A percentile compares a stretch with the other conserved stretches of the same genome.
Conservation (phyloP, 2,888 invertebrate species). For the Thysanoteuthis rhombus region DNA sequence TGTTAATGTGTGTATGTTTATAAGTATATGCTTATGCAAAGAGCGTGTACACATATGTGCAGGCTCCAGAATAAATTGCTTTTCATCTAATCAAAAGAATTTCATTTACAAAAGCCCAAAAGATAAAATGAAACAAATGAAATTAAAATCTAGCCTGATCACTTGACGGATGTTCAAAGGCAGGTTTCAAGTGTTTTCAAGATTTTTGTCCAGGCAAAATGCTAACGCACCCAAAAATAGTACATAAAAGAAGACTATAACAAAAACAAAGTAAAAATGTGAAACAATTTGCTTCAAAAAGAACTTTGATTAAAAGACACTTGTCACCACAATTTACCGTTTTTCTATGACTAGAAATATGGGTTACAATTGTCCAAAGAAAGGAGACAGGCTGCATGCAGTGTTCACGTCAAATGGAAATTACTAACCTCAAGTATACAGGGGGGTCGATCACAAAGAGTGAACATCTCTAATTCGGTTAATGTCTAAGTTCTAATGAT, state of each 20-base stretch:
- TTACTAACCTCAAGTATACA: neutral
- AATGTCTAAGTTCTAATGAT: slow-evolving; percentile 12
- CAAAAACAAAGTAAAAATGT: neutral
- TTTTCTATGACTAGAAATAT: neutral
- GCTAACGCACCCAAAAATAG: neutral
- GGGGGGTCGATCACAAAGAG: neutral
- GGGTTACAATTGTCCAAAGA: neutral
- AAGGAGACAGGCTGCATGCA: slow-evolving; percentile 12
- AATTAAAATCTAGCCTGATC: neutral
- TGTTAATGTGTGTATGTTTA: neutral
- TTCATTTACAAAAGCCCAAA: neutral
- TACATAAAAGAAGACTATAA: neutral
- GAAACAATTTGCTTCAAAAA: neutral
- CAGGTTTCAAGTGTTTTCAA: neutral
- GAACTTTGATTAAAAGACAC: slow-evolving; percentile 12
- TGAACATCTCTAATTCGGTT: neutral
- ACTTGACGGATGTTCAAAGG: neutral
- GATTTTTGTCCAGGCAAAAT: neutral
- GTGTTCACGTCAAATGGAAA: neutral
- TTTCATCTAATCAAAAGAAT: slow-evolving; percentile 12
- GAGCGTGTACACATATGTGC: neutral
- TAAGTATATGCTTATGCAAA: neutral
- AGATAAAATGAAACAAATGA: neutral
- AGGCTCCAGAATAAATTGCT: neutral
- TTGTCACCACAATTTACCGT: neutral